Evolutionary conservation across 2,888 invertebrate genomes (phyloP).

Genomic region (Temnothorax rugatulus): DNA sequence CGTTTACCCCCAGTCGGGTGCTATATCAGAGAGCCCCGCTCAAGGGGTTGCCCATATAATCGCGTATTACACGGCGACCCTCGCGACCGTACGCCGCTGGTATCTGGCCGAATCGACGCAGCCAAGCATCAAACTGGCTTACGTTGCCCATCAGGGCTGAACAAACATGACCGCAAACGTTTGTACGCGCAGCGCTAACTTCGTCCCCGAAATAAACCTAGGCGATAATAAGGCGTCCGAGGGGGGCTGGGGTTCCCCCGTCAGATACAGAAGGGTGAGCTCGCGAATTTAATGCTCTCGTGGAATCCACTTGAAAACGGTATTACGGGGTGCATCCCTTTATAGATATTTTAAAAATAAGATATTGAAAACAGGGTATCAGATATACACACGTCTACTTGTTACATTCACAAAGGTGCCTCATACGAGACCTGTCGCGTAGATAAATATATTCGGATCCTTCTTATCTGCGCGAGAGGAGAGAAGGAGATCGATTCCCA

Average conservation of each 20-base stretch:
- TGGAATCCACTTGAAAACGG: constrained; percentile 4
- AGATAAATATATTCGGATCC: background rate
- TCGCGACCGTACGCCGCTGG: constrained; percentile 69
- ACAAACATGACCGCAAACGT: constrained; percentile 80
- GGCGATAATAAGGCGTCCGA: constrained; percentile 30
- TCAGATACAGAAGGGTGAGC: constrained; percentile 42
- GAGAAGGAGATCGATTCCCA: background rate
- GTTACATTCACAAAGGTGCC: background rate
- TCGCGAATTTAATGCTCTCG: constrained; percentile 65
- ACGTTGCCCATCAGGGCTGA: constrained; percentile 78
- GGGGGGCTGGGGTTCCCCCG: constrained; percentile 46
- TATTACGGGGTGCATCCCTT: background rate
- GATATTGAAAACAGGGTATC: background rate
- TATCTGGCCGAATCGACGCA: constrained; percentile 82
- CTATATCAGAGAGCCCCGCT: constrained; percentile 65
- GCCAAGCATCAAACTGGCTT: constrained; percentile 85
- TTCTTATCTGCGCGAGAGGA: background rate
- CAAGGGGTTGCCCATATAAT: constrained; percentile 75
- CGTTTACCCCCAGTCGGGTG: constrained; percentile 31
- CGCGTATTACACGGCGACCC: constrained; percentile 78
- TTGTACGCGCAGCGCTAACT: constrained; percentile 74
- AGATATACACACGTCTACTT: background rate
- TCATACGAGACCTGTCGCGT: background rate
- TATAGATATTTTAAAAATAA: background rate
- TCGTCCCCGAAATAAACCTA: constrained; percentile 71